Conservation (phyloP, 2,888 invertebrate species). For the Craniophora ligustri region DNA sequence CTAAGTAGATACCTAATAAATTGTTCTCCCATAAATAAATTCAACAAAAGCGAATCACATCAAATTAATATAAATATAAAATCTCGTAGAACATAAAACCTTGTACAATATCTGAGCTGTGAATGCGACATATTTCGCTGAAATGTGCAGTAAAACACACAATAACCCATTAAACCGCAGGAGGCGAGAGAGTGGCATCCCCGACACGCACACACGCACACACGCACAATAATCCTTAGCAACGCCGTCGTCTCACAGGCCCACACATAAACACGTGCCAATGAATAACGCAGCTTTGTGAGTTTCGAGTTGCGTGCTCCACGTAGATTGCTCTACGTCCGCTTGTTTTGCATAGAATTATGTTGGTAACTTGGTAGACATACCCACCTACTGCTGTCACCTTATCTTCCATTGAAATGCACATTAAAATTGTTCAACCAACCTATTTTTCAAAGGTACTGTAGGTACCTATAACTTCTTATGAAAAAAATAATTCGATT, state of each 20-base stretch:
- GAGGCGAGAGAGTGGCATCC: conserved; percentile 54
- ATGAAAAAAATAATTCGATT: too few species aligned
- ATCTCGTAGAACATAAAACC: conserved; percentile 32
- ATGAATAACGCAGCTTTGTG: conserved; percentile 72
- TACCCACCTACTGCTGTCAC: too few species aligned
- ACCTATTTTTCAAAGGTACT: too few species aligned
- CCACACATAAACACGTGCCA: conserved; percentile 47
- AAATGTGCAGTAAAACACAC: conserved; percentile 58
- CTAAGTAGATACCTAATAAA: neutral
- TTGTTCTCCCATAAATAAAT: neutral
- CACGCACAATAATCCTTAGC: conserved; percentile 68
- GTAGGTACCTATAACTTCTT: too few species aligned
- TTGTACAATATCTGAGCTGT: conserved; percentile 47
- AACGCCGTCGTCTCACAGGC: conserved; percentile 63
- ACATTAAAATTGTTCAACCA: too few species aligned
- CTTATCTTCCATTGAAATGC: too few species aligned
- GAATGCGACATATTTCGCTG: conserved; percentile 42
- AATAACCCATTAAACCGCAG: conserved; percentile 52
- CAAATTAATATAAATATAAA: conserved; percentile 39
- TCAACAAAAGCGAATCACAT: conserved; percentile 15
- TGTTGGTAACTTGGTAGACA: conserved; percentile 15
- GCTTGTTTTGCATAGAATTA: conserved; percentile 70
- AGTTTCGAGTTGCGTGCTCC: conserved; percentile 67
- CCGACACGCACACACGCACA: conserved; percentile 48
- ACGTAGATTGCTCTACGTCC: conserved; percentile 64